Conservation (phyloP, 2,888 invertebrate genomes). For the Gortyna flavago region DNA sequence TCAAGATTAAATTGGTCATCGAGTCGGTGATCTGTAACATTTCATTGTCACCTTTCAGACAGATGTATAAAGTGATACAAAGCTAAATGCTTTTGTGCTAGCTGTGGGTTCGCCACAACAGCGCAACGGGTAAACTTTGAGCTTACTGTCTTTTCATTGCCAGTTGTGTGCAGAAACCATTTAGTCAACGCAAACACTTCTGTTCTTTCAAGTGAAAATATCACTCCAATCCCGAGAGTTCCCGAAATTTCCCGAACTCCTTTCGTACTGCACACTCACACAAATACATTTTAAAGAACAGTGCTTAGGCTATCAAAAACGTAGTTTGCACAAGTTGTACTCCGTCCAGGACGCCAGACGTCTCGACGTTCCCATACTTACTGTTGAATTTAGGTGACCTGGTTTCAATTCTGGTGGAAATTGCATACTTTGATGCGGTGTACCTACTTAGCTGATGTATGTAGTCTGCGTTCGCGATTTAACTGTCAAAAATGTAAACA, state of each 20-base stretch:
- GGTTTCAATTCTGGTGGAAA: slow-evolving; percentile 71
- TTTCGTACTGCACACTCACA: slow-evolving; percentile 29
- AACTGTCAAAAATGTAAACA: too few species aligned
- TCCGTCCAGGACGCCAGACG: slow-evolving; percentile 62
- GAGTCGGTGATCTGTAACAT: slow-evolving; percentile 31
- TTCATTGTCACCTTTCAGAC: slow-evolving; percentile 23
- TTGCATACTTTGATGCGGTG: slow-evolving; percentile 72
- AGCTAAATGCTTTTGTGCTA: background rate
- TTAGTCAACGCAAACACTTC: slow-evolving; percentile 12
- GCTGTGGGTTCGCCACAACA: background rate
- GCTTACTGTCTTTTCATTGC: slow-evolving; percentile 7
- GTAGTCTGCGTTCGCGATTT: background rate
- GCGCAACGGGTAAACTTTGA: background rate
- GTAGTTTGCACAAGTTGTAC: slow-evolving; percentile 33
- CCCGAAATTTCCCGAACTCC: slow-evolving; percentile 28
- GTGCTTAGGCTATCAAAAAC: slow-evolving; percentile 42
- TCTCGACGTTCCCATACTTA: slow-evolving; percentile 60
- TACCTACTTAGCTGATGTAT: slow-evolving; percentile 38
- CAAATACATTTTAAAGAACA: slow-evolving; percentile 30
- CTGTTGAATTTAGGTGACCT: slow-evolving; percentile 74
- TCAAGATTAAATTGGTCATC: slow-evolving; percentile 40
- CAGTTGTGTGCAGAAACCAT: slow-evolving; percentile 12
- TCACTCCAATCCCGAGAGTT: slow-evolving; percentile 16
- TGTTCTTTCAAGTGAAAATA: slow-evolving; percentile 22
- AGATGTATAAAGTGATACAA: slow-evolving; percentile 1